Percentiles rank a stretch among this genome's conserved stretches.
These are phyloP conservation scores for Papilio polytes DNA, from an alignment of 1,140 invertebrate species.

Conservation along the genomic window DNA sequence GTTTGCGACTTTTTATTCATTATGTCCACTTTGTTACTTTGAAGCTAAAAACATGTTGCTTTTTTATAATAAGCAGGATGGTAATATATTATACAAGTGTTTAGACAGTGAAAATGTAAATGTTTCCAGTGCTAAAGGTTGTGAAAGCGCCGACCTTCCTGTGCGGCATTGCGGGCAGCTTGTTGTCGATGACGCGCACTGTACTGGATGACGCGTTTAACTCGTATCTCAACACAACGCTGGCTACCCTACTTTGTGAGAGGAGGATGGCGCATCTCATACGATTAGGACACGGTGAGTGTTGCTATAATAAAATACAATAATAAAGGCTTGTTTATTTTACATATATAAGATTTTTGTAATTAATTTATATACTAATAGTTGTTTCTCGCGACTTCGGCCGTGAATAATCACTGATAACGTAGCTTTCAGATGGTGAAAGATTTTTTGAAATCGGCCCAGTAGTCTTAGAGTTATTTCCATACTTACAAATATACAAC, in stretches of 20 bases:
- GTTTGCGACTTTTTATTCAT: no score
- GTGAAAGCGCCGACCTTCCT: conserved; percentile 46
- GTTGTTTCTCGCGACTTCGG: no score
- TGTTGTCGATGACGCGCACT: conserved; percentile 40
- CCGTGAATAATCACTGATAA: no score
- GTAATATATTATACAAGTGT: not conserved
- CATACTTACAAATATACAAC: no score
- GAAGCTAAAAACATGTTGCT: no score
- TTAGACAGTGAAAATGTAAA: not conserved
- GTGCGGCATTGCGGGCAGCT: conserved; percentile 45
- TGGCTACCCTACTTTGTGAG: conserved; percentile 50
- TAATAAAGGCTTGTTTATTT: not conserved
- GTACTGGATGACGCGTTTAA: conserved; percentile 48
- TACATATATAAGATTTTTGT: no score
- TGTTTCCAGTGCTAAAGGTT: conserved; percentile 60
- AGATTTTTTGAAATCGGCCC: no score
- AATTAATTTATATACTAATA: not conserved
- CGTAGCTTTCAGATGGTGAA: no score
- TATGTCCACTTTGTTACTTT: no score
- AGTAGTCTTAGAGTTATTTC: conserved; percentile 2
- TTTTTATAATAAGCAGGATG: no score
- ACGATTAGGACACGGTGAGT: conserved; percentile 64
- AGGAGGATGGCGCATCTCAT: conserved; percentile 64
- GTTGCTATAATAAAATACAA: not conserved
- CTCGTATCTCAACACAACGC: conserved; percentile 40